Conservation (phyloP, 2,797 vertebrate species). For the Bryconaethiops microstoma region DNA sequence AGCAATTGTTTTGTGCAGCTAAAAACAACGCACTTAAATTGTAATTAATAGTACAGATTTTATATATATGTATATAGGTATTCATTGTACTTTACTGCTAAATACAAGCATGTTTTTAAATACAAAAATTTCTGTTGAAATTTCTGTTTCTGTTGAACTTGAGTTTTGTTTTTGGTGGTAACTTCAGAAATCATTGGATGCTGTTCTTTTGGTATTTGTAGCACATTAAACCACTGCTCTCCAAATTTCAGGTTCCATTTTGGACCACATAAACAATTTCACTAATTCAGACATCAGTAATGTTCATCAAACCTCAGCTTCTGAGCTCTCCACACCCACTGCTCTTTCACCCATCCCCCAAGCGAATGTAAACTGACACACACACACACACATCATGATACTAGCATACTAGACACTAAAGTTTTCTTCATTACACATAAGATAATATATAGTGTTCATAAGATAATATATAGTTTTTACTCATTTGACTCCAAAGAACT, state of each 20-base stretch:
- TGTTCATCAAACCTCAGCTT: background rate
- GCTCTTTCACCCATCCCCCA: background rate
- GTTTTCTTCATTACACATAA: background rate
- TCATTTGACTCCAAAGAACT: background rate
- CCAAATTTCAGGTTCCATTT: background rate
- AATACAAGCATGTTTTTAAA: too few relatives aligned
- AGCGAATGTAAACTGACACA: background rate
- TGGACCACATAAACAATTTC: background rate
- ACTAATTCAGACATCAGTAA: background rate
- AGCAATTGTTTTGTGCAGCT: background rate
- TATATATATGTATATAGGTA: too few relatives aligned
- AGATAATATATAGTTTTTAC: background rate
- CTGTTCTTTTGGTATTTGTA: background rate
- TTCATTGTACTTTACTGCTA: too few relatives aligned
- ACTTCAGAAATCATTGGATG: background rate
- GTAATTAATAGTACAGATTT: too few relatives aligned
- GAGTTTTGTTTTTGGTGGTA: too few relatives aligned
- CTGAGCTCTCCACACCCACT: too few relatives aligned
- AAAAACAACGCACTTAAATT: background rate
- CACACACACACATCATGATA: background rate
- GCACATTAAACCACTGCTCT: background rate
- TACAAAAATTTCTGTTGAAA: too few relatives aligned
- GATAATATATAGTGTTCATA: too few relatives aligned
- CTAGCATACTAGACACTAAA: background rate
- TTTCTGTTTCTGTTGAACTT: too few relatives aligned